Evolutionary conservation across 2,888 invertebrate genomes (phyloP).

Genomic region (Stomorhina lunata): DNA sequence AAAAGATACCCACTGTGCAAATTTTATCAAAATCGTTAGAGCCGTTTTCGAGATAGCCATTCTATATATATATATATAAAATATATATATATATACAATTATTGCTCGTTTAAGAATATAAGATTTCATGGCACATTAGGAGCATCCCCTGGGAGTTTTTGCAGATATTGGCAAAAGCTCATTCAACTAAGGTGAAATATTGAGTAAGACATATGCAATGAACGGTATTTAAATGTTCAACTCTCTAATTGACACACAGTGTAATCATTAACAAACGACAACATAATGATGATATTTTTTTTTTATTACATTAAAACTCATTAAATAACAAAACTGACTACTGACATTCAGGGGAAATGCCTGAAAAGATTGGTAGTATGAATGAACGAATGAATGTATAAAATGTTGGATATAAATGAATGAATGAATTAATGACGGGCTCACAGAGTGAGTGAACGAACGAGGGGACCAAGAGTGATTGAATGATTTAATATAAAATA

Average conservation of each 20-base stretch:
- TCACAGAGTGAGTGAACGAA: slow-evolving; percentile 11
- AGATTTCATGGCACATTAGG: no score
- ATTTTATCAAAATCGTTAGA: no score
- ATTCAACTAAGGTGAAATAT: no score
- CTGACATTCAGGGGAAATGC: slow-evolving; percentile 46
- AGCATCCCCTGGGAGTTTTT: background rate
- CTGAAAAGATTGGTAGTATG: slow-evolving; percentile 5
- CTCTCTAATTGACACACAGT: background rate
- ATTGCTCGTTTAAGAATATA: no score
- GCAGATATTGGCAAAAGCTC: background rate
- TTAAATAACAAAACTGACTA: slow-evolving; percentile 58
- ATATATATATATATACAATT: no score
- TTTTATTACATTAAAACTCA: slow-evolving; percentile 57
- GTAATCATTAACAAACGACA: slow-evolving; percentile 11
- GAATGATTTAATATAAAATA: slow-evolving; percentile 9
- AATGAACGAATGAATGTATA: slow-evolving; percentile 38
- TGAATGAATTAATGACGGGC: slow-evolving; percentile 50
- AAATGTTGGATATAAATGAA: slow-evolving; percentile 1
- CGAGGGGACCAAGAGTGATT: background rate
- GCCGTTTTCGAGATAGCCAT: no score
- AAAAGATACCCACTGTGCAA: no score
- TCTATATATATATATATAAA: no score
- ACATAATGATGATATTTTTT: slow-evolving; percentile 43
- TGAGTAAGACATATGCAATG: no score
- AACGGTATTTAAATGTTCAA: no score